Percentiles rank a stretch among this genome's conserved stretches.
These are phyloP conservation scores for Nautilus pompilius DNA, from an alignment of 1,140 invertebrate genomes.

Conservation along the genomic window DNA sequence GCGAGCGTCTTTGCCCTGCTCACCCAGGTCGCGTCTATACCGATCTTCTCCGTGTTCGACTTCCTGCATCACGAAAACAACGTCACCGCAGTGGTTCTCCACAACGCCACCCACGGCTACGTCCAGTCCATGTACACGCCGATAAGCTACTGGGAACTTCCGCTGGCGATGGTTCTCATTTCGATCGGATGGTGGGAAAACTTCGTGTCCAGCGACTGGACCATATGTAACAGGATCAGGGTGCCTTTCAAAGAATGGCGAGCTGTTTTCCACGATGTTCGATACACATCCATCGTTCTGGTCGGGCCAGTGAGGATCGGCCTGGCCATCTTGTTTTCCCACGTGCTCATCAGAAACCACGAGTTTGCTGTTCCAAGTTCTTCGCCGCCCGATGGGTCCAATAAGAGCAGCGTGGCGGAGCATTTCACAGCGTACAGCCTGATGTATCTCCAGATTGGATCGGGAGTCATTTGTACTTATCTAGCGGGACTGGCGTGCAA, in stretches of 20 bases:
- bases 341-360: constrained; percentile 21
- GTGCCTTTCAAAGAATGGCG: constrained; percentile 35
- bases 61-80: constrained; percentile 28
- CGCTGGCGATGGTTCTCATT: constrained; percentile 76
- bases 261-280: constrained; percentile 33
- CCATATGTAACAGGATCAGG: constrained; percentile 33
- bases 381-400: constrained; percentile 10
- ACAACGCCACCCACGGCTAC: constrained; percentile 18
- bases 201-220: constrained; percentile 71
- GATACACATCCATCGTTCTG: constrained; percentile 39
- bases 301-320: constrained; percentile 43
- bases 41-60: constrained; percentile 28
- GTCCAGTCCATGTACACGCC: constrained; percentile 6
- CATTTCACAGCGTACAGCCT: constrained; percentile 34
- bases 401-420: constrained; percentile 3
- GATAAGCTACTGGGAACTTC: constrained; percentile 71
- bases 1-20: constrained; percentile 27
- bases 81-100: constrained; percentile 18
- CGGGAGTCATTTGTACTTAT: constrained; percentile 42
- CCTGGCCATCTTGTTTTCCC: constrained; percentile 27
- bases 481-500: constrained; percentile 48
- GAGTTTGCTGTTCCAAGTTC: constrained; percentile 22
- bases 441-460: constrained; percentile 39
- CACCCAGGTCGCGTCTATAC: constrained; percentile 29
- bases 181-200: constrained; percentile 98